Conservation (phyloP, 2,113 vertebrate genomes). For the Albula goreensis region DNA sequence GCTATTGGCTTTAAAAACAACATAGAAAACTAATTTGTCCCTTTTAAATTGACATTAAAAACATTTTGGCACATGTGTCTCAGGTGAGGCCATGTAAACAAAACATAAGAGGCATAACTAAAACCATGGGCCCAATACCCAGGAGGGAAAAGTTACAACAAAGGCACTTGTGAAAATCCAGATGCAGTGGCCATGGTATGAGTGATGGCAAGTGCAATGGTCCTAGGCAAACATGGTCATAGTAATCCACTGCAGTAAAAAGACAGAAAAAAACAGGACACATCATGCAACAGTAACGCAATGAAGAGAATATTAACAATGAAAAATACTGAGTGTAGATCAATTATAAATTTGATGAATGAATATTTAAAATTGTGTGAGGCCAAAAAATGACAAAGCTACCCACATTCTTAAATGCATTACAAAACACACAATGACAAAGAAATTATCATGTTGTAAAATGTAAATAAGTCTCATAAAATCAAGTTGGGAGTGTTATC, state of each 20-base stretch:
- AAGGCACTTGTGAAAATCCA: slow-evolving; percentile 60
- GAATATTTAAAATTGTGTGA: neutral
- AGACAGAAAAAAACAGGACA: neutral
- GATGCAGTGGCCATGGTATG: neutral
- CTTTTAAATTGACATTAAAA: neutral
- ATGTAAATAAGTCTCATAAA: neutral
- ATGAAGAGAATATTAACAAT: neutral
- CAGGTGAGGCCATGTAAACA: neutral
- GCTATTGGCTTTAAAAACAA: neutral
- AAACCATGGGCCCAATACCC: neutral
- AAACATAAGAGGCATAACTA: neutral
- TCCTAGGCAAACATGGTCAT: slow-evolving; percentile 74
- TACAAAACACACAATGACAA: neutral
- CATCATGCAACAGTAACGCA: neutral
- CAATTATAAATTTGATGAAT: neutral
- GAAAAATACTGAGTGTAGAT: neutral
- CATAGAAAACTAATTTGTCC: neutral
- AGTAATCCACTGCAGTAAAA: slow-evolving; percentile 63
- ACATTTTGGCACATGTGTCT: slow-evolving; percentile 10
- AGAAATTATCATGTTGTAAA: neutral
- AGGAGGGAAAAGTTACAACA: slow-evolving; percentile 15
- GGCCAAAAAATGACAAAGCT: neutral
- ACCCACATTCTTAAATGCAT: neutral
- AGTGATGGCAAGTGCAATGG: neutral
- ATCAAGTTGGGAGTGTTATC: neutral